A percentile compares a stretch with the other conserved stretches of the same genome.
Conservation (phyloP, 2,888 invertebrate genomes). For the Eledone cirrhosa region DNA sequence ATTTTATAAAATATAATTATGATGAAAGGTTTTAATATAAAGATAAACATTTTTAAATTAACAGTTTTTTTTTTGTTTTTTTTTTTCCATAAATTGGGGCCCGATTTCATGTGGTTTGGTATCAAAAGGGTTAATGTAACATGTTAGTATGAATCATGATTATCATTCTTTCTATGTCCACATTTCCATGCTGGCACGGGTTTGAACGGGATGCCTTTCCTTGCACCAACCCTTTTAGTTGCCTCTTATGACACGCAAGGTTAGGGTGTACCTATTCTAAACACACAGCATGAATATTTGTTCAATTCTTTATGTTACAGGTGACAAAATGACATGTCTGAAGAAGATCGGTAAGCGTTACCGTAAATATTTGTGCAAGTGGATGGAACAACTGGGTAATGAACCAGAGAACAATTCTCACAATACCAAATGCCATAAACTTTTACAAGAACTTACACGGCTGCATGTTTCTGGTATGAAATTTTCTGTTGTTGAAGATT, state of each 20-base stretch:
- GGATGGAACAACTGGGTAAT: neutral
- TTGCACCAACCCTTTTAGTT: no score
- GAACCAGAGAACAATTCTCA: neutral
- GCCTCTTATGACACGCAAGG: no score
- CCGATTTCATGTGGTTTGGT: neutral
- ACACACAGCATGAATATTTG: neutral
- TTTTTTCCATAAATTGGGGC: neutral
- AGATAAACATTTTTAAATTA: no score
- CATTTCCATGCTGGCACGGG: no score
- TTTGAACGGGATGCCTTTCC: no score
- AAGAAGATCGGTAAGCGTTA: neutral
- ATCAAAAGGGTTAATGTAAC: neutral
- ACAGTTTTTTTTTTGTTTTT: neutral
- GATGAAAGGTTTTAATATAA: no score
- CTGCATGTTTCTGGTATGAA: neutral
- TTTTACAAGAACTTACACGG: neutral
- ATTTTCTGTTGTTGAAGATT: neutral
- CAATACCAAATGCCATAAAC: neutral
- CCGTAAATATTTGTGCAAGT: neutral
- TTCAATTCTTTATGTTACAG: neutral
- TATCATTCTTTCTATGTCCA: no score
- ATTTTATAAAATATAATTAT: no score
- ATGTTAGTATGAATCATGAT: neutral
- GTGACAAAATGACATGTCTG: slow-evolving; percentile 1
- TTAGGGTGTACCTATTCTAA: no score